phyloP scores from a whole-genome alignment of 2,797 vertebrate species.

The Pangasius macronema region DNA sequence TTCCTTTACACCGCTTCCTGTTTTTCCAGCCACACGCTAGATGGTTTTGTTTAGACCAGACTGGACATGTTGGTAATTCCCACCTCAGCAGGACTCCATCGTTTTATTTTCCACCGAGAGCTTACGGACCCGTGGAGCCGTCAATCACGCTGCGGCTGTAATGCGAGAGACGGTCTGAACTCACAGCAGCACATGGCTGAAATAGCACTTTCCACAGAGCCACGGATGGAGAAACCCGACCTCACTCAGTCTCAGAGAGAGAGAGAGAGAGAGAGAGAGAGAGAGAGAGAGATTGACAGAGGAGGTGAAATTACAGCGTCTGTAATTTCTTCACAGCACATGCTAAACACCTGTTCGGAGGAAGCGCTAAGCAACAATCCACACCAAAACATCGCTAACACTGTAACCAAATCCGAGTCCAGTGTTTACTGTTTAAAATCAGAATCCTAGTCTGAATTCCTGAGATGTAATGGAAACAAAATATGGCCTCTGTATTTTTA shows the following conservation, averaged over 20 bases:
- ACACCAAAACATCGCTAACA: conserved; percentile 16
- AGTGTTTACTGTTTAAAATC: neutral
- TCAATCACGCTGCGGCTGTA: conserved; percentile 55
- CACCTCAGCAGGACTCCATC: conserved; percentile 18
- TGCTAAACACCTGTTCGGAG: conserved; percentile 15
- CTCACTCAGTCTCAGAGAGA: conserved; percentile 17
- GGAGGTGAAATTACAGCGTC: conserved; percentile 32
- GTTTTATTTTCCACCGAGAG: neutral
- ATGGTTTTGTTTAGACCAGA: neutral
- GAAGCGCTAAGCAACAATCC: conserved; percentile 24
- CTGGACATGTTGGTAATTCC: conserved; percentile 35
- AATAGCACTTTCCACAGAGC: conserved; percentile 53
- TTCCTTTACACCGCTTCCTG: neutral
- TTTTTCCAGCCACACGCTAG: neutral
- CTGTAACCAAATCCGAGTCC: neutral
- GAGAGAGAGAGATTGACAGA: neutral
- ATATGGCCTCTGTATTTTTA: neutral
- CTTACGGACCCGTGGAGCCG: conserved; percentile 29
- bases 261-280: neutral
- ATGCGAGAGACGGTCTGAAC: conserved; percentile 44
- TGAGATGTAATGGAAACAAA: neutral
- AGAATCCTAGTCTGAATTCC: neutral
- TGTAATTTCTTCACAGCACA: conserved; percentile 18
- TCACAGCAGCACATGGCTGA: conserved; percentile 55
- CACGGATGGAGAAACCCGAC: conserved; percentile 53